Percentiles rank a stretch among this genome's conserved stretches.
Conservation (phyloP, 92 coral and sea anemone genomes). For the Palythoa grandis region DNA sequence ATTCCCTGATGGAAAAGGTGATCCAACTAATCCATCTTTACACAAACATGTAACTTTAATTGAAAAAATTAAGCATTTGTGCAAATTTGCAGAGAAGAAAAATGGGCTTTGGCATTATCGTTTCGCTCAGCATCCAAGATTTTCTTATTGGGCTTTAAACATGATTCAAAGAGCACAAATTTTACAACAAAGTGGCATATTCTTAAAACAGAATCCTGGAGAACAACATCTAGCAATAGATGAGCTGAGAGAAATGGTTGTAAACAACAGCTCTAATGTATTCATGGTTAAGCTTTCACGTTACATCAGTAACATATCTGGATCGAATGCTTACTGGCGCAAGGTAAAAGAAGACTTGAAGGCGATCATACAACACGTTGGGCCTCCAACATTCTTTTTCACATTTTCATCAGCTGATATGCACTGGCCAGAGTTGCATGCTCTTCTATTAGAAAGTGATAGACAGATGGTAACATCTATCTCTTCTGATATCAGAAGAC, state of each 20-base stretch:
- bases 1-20: slow-evolving; percentile 12
- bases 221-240: slow-evolving; percentile 56
- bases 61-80: slow-evolving; percentile 46
- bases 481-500: slow-evolving; percentile 6
- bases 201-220: slow-evolving; percentile 49
- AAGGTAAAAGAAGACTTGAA: slow-evolving; percentile 58
- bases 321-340: slow-evolving; percentile 56
- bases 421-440: slow-evolving; percentile 47
- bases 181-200: slow-evolving; percentile 44
- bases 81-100: slow-evolving; percentile 52
- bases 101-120: slow-evolving; percentile 31
- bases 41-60: slow-evolving; percentile 41
- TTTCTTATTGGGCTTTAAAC: slow-evolving; percentile 54
- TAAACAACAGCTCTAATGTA: slow-evolving; percentile 43
- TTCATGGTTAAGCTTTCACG: slow-evolving; percentile 61
- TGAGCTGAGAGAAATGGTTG: slow-evolving; percentile 58
- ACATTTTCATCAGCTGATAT: slow-evolving; percentile 34
- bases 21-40: neutral
- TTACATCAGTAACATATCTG: slow-evolving; percentile 54
- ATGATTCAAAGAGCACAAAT: slow-evolving; percentile 54
- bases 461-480: slow-evolving; percentile 2
- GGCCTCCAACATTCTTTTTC: slow-evolving; percentile 63
- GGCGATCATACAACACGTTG: slow-evolving; percentile 49
- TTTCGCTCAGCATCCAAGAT: slow-evolving; percentile 8
- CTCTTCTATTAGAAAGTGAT: slow-evolving; percentile 8